Percentiles rank a stretch among this genome's conserved stretches.
Conservation (phyloP, 1,140 invertebrate genomes). For the Aethina tumida region DNA sequence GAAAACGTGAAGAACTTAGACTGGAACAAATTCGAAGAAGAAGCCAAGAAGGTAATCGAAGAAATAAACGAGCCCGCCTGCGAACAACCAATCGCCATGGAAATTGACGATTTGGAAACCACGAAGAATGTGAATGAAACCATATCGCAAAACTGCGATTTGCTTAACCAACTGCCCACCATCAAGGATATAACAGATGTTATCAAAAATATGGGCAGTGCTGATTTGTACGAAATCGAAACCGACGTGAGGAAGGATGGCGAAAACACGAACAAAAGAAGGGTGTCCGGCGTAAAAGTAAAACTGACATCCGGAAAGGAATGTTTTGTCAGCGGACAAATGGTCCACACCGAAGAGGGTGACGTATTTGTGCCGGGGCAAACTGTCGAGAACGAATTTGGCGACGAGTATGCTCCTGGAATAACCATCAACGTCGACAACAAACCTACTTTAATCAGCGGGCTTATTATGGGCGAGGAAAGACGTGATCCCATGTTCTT, state of each 20-base stretch:
- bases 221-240: constrained; percentile 44
- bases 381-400: constrained; percentile 56
- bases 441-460: constrained; percentile 55
- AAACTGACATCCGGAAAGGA: constrained; percentile 35
- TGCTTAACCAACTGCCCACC: constrained; percentile 45
- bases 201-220: constrained; percentile 50
- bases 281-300: constrained; percentile 33
- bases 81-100: constrained; percentile 36
- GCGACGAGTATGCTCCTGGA: constrained; percentile 59
- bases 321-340: constrained; percentile 57
- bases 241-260: constrained; percentile 52
- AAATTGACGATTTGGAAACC: constrained; percentile 41
- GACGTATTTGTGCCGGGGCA: constrained; percentile 62
- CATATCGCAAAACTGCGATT: constrained; percentile 37
- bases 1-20: constrained; percentile 49
- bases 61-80: constrained; percentile 33
- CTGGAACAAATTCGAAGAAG: constrained; percentile 51
- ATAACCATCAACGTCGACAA: constrained; percentile 57
- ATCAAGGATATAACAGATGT: constrained; percentile 53
- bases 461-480: constrained; percentile 33
- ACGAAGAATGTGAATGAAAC: constrained; percentile 49
- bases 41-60: constrained; percentile 40
- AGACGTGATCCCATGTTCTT: constrained; percentile 40
- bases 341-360: constrained; percentile 56
- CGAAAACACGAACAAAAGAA: constrained; percentile 39